A percentile compares a stretch with the other conserved stretches of the same genome.
phyloP scores from a whole-genome alignment of 2,113 vertebrate species.

The Microtus richardsoni region DNA sequence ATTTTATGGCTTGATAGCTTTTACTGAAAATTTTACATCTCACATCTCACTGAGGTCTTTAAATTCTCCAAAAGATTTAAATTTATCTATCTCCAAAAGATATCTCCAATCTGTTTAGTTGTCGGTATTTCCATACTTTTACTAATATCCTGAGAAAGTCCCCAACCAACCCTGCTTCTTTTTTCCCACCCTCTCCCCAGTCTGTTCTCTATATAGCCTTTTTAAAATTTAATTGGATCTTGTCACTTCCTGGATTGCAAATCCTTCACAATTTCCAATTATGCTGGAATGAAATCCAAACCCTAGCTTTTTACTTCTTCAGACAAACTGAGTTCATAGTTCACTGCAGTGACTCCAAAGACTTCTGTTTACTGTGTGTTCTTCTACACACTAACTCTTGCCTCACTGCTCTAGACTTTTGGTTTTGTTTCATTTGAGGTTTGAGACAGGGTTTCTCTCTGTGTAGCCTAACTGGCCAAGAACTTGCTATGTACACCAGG shows the following conservation, averaged over 20 bases:
- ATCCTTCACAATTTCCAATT: conserved; percentile 19
- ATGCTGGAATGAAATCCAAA: conserved; percentile 30
- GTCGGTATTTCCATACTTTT: neutral
- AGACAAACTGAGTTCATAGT: neutral
- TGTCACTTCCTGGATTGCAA: conserved; percentile 38
- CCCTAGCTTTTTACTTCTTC: neutral
- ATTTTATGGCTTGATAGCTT: conserved; percentile 28
- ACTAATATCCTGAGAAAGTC: conserved; percentile 1
- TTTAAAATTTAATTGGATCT: conserved; percentile 15
- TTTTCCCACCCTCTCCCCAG: neutral
- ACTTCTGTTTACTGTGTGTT: neutral
- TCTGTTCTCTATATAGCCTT: neutral
- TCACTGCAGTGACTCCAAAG: neutral
- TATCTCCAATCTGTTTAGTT: conserved; percentile 43
- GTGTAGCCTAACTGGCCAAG: neutral
- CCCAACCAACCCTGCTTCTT: neutral
- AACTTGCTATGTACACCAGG: neutral
- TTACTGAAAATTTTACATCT: conserved; percentile 30
- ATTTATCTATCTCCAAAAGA: conserved; percentile 46
- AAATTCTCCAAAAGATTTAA: conserved; percentile 51
- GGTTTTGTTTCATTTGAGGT: neutral
- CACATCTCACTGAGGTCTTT: conserved; percentile 19
- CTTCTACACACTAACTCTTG: neutral
- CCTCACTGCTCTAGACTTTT: neutral
- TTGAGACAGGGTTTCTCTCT: neutral